Conservation (phyloP, 2,113 vertebrate species). For the Oriolus oriolus region DNA sequence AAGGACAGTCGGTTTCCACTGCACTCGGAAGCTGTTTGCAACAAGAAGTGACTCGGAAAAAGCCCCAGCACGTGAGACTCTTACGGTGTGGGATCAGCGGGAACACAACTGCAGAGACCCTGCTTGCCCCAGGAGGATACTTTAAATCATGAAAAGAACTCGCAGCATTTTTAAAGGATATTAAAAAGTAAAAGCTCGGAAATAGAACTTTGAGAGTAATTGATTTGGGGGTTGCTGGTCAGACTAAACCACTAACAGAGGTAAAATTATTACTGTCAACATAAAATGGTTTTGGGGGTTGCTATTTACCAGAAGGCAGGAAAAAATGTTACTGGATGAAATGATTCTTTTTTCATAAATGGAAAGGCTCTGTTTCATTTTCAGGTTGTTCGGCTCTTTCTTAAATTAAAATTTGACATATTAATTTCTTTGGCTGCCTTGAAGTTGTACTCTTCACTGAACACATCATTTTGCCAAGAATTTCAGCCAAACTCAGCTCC, state of each 20-base stretch:
- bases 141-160: neutral
- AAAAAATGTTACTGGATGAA: neutral
- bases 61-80: neutral
- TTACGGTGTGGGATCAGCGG: neutral
- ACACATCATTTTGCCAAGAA: conserved; percentile 15
- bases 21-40: neutral
- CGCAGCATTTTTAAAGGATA: neutral
- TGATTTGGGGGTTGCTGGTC: neutral
- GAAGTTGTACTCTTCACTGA: neutral
- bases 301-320: neutral
- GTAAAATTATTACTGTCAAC: neutral
- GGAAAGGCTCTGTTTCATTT: conserved; percentile 1
- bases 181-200: neutral
- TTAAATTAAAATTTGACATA: conserved; percentile 42
- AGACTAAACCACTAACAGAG: neutral
- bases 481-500: conserved; percentile 18
- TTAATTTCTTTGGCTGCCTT: conserved; percentile 28
- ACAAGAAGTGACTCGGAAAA: neutral
- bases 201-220: neutral
- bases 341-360: neutral
- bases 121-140: neutral
- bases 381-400: neutral
- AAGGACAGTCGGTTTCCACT: neutral
- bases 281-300: neutral
- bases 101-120: neutral